Evolutionary conservation across 2,888 invertebrate species (phyloP).

Genomic region (Gerris lacustris): DNA sequence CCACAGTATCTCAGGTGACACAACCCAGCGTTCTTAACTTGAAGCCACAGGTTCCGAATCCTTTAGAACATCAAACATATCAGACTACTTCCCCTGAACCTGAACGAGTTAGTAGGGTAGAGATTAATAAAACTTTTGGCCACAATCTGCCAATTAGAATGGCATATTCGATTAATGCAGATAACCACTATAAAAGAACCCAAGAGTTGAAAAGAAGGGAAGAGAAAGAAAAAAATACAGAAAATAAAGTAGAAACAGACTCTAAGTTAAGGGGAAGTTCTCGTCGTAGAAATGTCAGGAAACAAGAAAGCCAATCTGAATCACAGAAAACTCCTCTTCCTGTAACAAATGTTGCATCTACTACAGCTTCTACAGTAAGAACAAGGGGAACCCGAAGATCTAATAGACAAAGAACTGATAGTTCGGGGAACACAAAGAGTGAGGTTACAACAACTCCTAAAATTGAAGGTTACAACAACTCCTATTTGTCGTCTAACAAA

Average conservation of each 20-base stretch:
- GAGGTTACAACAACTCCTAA: not conserved
- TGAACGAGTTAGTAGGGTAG: not conserved
- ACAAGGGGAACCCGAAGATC: not conserved
- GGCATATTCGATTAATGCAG: not conserved
- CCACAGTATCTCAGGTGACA: not conserved
- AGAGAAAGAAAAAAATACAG: no score
- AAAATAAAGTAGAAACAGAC: no score
- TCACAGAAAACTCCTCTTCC: no score
- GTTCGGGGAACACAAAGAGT: not conserved
- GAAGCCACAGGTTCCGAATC: constrained; percentile 3
- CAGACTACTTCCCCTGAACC: constrained; percentile 5
- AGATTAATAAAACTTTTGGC: not conserved
- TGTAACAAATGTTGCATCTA: not conserved
- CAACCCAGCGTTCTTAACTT: not conserved
- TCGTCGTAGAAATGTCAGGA: no score
- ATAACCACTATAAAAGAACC: not conserved
- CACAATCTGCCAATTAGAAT: not conserved
- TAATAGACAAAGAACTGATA: not conserved
- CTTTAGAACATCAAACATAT: not conserved
- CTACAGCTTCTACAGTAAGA: not conserved
- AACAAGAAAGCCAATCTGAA: no score
- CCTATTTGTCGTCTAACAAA: not conserved
- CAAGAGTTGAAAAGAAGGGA: no score
- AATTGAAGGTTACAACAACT: not conserved
- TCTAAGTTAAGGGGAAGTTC: no score